Percentiles rank a stretch among this genome's conserved stretches.
These are phyloP conservation scores for Tiliacea aurago DNA, from an alignment of 2,888 invertebrate species.

Conservation along the genomic window DNA sequence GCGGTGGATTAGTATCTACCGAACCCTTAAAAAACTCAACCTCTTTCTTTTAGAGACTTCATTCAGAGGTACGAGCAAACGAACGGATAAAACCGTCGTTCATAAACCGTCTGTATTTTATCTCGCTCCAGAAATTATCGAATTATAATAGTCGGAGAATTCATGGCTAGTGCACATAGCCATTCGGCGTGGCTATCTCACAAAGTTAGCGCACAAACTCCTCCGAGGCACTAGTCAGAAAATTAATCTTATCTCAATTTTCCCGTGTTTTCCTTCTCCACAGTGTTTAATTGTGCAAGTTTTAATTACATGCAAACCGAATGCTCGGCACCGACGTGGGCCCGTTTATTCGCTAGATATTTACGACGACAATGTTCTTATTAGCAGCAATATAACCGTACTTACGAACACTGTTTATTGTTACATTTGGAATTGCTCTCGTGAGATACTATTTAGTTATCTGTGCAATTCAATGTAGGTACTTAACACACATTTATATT, in stretches of 20 bases:
- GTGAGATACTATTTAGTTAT: constrained; percentile 50
- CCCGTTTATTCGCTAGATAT: constrained; percentile 73
- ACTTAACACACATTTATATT: constrained; percentile 27
- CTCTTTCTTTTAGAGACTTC: constrained; percentile 32
- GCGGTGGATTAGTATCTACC: constrained; percentile 35
- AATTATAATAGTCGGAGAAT: constrained; percentile 67
- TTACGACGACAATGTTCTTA: constrained; percentile 74
- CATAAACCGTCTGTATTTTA: constrained; percentile 22
- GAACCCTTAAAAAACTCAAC: constrained; percentile 38
- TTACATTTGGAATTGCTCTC: constrained; percentile 50
- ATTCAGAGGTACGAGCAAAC: constrained; percentile 12
- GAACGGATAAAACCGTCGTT: constrained; percentile 9
- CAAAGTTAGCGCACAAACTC: constrained; percentile 77
- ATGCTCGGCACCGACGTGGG: constrained; percentile 74
- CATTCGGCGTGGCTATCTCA: constrained; percentile 72
- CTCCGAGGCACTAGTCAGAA: constrained; percentile 81
- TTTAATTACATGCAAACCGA: constrained; percentile 87
- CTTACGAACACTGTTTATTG: constrained; percentile 53
- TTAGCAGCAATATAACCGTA: constrained; percentile 67
- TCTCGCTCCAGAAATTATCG: constrained; percentile 55
- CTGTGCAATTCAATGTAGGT: constrained; percentile 8
- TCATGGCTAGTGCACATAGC: constrained; percentile 66
- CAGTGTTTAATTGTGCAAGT: constrained; percentile 86
- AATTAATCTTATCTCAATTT: constrained; percentile 88
- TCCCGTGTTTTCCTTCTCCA: constrained; percentile 83